Conservation (phyloP, 2,113 vertebrate genomes). For the Orthonyx spaldingii region DNA sequence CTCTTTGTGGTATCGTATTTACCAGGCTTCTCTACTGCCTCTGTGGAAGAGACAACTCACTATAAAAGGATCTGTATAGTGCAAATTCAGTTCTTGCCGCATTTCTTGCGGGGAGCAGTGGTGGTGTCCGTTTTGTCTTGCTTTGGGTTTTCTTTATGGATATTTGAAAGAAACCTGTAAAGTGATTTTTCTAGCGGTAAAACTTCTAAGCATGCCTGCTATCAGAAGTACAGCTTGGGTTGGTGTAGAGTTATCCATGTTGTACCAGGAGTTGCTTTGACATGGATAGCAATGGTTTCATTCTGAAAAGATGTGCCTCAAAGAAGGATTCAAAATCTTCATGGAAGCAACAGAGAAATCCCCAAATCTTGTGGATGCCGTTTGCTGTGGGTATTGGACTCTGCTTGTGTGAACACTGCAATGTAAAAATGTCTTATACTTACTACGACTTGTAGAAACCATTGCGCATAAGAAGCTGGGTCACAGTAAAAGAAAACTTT, state of each 20-base stretch:
- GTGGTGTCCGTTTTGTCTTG: not conserved
- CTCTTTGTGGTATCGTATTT: no score
- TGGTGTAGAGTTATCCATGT: accelerated
- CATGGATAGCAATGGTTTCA: not conserved
- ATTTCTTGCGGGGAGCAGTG: not conserved
- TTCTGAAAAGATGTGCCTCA: not conserved
- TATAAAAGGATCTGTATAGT: no score
- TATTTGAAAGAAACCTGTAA: not conserved
- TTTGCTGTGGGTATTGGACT: not conserved
- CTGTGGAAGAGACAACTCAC: not conserved
- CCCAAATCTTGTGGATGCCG: not conserved
- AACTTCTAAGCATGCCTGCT: not conserved
- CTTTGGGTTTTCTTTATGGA: not conserved
- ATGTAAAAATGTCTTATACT: not conserved
- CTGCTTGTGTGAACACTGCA: not conserved
- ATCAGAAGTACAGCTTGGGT: not conserved
- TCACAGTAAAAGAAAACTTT: not conserved
- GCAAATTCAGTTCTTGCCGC: not conserved
- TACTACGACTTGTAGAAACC: not conserved
- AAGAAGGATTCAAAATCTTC: not conserved
- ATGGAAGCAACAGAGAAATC: not conserved
- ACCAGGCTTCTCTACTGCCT: not conserved
- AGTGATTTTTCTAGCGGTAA: not conserved
- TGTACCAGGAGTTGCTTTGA: not conserved
- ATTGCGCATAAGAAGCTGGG: not conserved